Conservation (phyloP, 92 coral and sea anemone species). For the Epizoanthus fatuus region DNA sequence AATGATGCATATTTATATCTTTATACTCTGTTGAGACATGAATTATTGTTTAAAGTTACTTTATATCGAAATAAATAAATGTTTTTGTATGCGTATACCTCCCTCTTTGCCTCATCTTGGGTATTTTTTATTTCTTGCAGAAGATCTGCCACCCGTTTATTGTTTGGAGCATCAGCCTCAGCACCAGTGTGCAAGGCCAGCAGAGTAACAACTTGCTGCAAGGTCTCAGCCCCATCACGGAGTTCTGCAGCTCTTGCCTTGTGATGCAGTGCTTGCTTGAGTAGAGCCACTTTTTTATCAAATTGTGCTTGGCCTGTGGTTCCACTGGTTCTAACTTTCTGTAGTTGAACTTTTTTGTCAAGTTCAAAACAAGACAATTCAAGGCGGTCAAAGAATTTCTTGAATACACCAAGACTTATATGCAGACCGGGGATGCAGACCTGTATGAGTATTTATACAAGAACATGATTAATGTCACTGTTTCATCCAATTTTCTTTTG, state of each 20-base stretch:
- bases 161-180: not conserved
- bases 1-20: too few relatives aligned
- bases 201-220: slow-evolving; percentile 10
- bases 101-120: slow-evolving; percentile 8
- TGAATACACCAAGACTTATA: not conserved
- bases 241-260: not conserved
- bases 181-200: not conserved
- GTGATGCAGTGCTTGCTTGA: not conserved
- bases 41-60: too few relatives aligned
- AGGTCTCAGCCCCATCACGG: not conserved
- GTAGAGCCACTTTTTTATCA: not conserved
- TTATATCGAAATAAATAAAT: too few relatives aligned
- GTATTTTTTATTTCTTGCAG: slow-evolving; percentile 7
- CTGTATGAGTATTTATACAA: not conserved
- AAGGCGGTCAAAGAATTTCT: not conserved
- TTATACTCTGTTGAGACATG: too few relatives aligned
- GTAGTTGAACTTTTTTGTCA: not conserved
- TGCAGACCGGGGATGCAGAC: not conserved
- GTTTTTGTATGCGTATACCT: not conserved
- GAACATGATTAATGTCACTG: too few relatives aligned
- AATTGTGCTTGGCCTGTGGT: not conserved
- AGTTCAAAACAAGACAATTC: not conserved
- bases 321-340: not conserved
- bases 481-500: too few relatives aligned
- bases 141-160: not conserved